Evolutionary conservation across 2,888 invertebrate genomes (phyloP).

Genomic region (Mesorhabditis spiculigera): DNA sequence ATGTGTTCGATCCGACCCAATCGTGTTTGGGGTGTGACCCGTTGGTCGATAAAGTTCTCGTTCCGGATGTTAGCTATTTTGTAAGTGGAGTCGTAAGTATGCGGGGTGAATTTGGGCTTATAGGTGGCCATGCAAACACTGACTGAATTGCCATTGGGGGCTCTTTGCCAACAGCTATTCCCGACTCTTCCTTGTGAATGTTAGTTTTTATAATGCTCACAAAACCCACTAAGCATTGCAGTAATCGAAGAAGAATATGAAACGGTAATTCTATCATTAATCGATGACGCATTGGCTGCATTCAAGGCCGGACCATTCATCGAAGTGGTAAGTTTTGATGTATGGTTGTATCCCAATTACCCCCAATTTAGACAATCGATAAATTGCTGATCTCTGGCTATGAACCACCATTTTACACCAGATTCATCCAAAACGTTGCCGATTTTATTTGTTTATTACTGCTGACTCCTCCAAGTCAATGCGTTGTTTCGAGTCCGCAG

Average conservation of each 20-base stretch:
- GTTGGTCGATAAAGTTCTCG: conserved; percentile 30
- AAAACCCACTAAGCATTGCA: not conserved
- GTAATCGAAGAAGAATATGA: not conserved
- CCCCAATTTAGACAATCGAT: conserved; percentile 36
- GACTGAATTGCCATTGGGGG: not conserved
- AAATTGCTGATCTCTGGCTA: conserved; percentile 43
- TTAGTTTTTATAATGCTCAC: too few species aligned
- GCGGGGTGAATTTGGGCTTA: not conserved
- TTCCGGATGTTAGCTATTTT: conserved; percentile 38
- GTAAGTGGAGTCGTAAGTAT: conserved; percentile 11
- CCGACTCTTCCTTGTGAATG: too few species aligned
- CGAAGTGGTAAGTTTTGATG: conserved; percentile 22
- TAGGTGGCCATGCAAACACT: not conserved
- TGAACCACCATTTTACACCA: conserved; percentile 26
- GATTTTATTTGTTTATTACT: not conserved
- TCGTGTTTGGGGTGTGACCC: conserved; percentile 41
- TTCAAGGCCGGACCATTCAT: conserved; percentile 36
- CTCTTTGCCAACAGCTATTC: not conserved
- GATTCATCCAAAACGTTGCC: conserved; percentile 8
- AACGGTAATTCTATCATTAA: not conserved
- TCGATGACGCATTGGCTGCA: conserved; percentile 19
- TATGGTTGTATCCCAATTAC: not conserved
- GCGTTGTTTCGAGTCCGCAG: not conserved
- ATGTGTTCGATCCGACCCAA: conserved; percentile 30
- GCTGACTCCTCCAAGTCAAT: not conserved